phyloP scores from a whole-genome alignment of 2,797 vertebrate genomes.

The Takifugu ocellatus region DNA sequence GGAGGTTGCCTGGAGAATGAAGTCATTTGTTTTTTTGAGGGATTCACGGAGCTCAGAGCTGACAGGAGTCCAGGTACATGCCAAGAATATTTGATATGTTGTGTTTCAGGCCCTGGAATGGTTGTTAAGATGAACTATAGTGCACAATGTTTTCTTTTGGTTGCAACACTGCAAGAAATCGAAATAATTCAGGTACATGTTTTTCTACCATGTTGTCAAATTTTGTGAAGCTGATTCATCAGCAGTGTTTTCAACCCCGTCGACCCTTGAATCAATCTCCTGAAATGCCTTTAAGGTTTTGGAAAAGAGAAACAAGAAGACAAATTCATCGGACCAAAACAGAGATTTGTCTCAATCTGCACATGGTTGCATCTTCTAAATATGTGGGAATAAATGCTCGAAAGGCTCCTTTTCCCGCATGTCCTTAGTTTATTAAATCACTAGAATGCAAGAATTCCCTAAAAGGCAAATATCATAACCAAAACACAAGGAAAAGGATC shows the following conservation, averaged over 20 bases:
- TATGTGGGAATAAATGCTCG: too few relatives aligned
- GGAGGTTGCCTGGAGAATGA: conserved; percentile 21
- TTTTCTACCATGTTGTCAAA: not conserved
- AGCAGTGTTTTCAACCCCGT: not conserved
- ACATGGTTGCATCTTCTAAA: not conserved
- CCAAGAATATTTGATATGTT: conserved; percentile 43
- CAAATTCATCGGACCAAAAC: not conserved
- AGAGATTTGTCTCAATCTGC: not conserved
- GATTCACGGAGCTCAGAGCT: conserved; percentile 21
- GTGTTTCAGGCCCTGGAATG: conserved; percentile 19
- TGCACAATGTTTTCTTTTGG: conserved; percentile 3
- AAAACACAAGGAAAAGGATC: conserved; percentile 55
- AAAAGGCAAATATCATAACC: conserved; percentile 35
- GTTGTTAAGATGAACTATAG: conserved; percentile 9
- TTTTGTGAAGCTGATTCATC: not conserved
- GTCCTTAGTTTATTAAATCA: conserved; percentile 6
- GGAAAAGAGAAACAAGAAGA: not conserved
- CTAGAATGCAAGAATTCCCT: not conserved
- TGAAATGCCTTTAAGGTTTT: too few relatives aligned
- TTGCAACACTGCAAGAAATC: conserved; percentile 8
- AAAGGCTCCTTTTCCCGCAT: not conserved
- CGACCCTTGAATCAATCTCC: not conserved
- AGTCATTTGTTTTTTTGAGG: conserved; percentile 35
- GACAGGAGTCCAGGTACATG: conserved; percentile 26
- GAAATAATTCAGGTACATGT: conserved; percentile 21